Evolutionary conservation across 2,888 invertebrate genomes (phyloP).

Genomic region (Lasiommata megera): DNA sequence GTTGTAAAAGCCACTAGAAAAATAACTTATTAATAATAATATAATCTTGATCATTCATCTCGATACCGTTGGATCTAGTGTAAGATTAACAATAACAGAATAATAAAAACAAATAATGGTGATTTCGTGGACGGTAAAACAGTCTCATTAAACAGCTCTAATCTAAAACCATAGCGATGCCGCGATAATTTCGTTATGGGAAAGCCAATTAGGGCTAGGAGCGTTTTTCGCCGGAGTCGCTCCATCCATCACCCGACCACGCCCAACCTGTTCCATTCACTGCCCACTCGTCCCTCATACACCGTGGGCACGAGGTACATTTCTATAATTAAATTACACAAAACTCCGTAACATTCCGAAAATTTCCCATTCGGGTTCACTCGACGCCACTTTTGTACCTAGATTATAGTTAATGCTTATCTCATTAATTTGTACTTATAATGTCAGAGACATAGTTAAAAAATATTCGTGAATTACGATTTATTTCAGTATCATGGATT

Average conservation of each 20-base stretch:
- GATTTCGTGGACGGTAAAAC: neutral
- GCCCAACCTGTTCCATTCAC: constrained; percentile 46
- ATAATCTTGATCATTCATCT: too few species aligned
- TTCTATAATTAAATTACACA: constrained; percentile 32
- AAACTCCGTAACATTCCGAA: constrained; percentile 12
- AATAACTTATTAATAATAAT: neutral
- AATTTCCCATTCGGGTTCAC: neutral
- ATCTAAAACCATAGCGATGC: constrained; percentile 32
- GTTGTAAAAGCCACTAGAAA: too few species aligned
- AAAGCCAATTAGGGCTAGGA: constrained; percentile 67
- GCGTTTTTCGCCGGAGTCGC: constrained; percentile 65
- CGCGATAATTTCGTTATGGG: constrained; percentile 57
- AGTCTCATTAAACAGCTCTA: constrained; percentile 12
- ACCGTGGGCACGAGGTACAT: constrained; percentile 21
- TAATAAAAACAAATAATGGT: neutral
- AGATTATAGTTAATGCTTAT: too few species aligned
- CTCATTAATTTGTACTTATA: too few species aligned
- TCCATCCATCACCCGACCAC: constrained; percentile 69
- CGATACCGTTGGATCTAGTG: neutral
- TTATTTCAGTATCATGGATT: too few species aligned
- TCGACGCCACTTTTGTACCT: too few species aligned
- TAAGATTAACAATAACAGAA: neutral
- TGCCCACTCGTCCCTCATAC: constrained; percentile 33
- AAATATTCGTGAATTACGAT: too few species aligned
- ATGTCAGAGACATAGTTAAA: too few species aligned